Percentiles rank a stretch among this genome's conserved stretches.
Conservation (phyloP, 2,797 vertebrate species). For the Epinephelus coioides region DNA sequence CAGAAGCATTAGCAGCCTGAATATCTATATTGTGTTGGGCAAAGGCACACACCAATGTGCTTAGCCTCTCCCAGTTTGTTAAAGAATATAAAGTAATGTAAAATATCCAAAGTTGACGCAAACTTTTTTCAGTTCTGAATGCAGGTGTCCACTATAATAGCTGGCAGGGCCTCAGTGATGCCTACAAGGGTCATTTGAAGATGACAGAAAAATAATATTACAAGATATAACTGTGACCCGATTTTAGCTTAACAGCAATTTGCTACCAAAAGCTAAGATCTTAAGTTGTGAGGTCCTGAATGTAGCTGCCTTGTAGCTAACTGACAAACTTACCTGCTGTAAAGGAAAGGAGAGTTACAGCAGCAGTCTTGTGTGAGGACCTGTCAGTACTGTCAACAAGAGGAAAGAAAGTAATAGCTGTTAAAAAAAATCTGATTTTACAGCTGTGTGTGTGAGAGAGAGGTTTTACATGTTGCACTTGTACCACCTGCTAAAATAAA, state of each 20-base stretch:
- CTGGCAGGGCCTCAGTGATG: not conserved
- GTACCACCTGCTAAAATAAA: not conserved
- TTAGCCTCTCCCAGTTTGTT: not conserved
- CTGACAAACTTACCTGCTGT: not conserved
- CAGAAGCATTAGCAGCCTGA: constrained; percentile 46
- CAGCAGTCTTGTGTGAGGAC: not conserved
- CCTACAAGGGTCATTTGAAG: not conserved
- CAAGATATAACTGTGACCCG: not conserved
- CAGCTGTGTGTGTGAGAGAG: too few relatives aligned
- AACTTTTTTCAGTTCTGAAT: not conserved
- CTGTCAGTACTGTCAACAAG: not conserved
- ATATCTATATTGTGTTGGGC: constrained; percentile 29
- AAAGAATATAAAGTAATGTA: not conserved
- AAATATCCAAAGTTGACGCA: not conserved
- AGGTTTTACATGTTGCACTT: too few relatives aligned
- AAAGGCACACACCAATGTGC: not conserved
- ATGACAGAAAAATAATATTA: not conserved
- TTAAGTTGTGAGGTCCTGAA: not conserved
- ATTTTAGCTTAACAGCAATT: not conserved
- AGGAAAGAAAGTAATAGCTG: not conserved
- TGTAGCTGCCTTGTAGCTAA: not conserved
- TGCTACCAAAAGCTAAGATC: not conserved
- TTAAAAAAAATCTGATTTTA: too few relatives aligned
- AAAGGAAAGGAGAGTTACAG: not conserved
- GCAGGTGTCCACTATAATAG: not conserved